Percentiles rank a stretch among this genome's conserved stretches.
These are phyloP conservation scores for Halesus radiatus DNA, from an alignment of 1,140 invertebrate species.

Conservation along the genomic window DNA sequence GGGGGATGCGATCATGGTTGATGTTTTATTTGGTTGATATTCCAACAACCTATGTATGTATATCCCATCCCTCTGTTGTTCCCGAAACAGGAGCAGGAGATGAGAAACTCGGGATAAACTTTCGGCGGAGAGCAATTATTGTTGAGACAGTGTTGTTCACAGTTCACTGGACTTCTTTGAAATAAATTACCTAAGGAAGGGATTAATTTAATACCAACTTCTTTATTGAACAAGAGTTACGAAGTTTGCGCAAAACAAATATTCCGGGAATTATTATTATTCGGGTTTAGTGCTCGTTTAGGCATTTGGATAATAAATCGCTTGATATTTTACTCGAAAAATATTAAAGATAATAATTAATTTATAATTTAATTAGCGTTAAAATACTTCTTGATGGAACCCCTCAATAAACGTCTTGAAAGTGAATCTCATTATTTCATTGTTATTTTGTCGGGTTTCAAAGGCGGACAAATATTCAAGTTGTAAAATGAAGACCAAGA, in stretches of 20 bases:
- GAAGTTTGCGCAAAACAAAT: conserved; percentile 6
- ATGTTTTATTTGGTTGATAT: conserved; percentile 33
- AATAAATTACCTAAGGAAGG: conserved; percentile 24
- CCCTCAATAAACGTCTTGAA: too few species aligned
- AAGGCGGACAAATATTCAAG: too few species aligned
- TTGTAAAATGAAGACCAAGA: too few species aligned
- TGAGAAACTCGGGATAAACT: conserved; percentile 11
- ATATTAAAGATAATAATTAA: too few species aligned
- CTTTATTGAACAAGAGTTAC: not conserved
- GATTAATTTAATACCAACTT: conserved; percentile 14
- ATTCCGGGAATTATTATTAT: not conserved
- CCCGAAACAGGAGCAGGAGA: not conserved
- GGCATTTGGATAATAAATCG: not conserved
- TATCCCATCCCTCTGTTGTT: not conserved
- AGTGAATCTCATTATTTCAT: too few species aligned
- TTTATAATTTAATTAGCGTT: too few species aligned
- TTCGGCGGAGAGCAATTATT: not conserved
- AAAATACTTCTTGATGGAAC: too few species aligned
- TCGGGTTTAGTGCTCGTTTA: not conserved
- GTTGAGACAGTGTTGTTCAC: conserved; percentile 30
- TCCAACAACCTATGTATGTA: not conserved
- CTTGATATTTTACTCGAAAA: not conserved
- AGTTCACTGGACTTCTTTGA: conserved; percentile 23
- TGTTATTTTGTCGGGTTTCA: too few species aligned
- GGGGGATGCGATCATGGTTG: too few species aligned